Conservation (phyloP, 2,113 vertebrate species). For the Gallinago media region DNA sequence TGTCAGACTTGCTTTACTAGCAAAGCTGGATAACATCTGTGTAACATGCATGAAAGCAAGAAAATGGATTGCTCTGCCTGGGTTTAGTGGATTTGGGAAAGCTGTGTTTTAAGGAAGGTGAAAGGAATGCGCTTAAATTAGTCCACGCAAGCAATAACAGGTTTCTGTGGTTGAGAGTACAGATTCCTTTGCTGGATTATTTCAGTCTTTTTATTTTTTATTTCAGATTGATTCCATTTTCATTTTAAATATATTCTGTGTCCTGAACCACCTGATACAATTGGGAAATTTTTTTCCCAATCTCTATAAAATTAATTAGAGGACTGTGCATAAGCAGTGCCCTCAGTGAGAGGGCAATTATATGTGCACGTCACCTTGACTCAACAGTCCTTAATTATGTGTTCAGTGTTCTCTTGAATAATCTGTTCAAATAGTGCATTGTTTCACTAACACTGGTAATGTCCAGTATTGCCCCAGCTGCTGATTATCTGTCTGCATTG, state of each 20-base stretch:
- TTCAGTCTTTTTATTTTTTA: neutral
- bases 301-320: neutral
- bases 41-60: neutral
- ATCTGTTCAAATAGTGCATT: neutral
- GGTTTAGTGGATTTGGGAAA: conserved; percentile 4
- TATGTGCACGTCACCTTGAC: neutral
- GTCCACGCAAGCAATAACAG: neutral
- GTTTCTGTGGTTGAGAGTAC: neutral
- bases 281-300: neutral
- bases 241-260: neutral
- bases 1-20: neutral
- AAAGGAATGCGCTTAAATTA: conserved; percentile 42
- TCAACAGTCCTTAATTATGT: neutral
- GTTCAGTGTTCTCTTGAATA: neutral
- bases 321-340: neutral
- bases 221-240: neutral
- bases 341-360: neutral
- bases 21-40: neutral
- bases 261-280: neutral
- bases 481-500: neutral
- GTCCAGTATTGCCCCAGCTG: neutral
- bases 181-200: conserved; percentile 5
- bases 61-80: neutral
- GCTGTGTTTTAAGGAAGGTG: neutral
- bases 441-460: neutral